Conservation (phyloP, 2,888 invertebrate species). For the Podabrus alpinus region DNA sequence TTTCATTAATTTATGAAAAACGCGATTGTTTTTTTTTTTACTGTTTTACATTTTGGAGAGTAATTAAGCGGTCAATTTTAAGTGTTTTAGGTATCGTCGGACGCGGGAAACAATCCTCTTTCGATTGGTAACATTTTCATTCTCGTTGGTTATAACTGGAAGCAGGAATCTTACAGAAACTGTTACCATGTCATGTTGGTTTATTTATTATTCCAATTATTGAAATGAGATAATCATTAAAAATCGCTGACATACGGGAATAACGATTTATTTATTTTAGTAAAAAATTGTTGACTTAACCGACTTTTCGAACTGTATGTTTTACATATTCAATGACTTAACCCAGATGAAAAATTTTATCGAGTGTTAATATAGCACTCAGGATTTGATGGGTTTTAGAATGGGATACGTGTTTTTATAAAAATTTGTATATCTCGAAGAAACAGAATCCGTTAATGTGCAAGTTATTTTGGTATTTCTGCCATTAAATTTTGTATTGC, state of each 20-base stretch:
- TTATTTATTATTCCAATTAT: too few relatives aligned
- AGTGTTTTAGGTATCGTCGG: not conserved
- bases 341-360: not conserved
- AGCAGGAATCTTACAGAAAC: not conserved
- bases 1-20: too few relatives aligned
- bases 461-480: not conserved
- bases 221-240: too few relatives aligned
- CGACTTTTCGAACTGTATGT: not conserved
- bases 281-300: not conserved
- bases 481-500: not conserved
- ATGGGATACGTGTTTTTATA: not conserved
- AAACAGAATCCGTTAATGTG: too few relatives aligned
- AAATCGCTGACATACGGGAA: not conserved
- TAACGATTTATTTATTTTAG: not conserved
- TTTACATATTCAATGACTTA: not conserved
- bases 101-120: not conserved
- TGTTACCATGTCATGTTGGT: too few relatives aligned
- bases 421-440: too few relatives aligned
- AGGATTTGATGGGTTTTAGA: not conserved
- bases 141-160: not conserved
- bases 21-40: too few relatives aligned
- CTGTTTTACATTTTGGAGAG: too few relatives aligned
- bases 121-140: not conserved
- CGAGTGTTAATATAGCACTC: not conserved
- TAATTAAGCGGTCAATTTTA: too few relatives aligned